Conservation (phyloP, 92 coral and sea anemone genomes). For the Blastomussa wellsi region DNA sequence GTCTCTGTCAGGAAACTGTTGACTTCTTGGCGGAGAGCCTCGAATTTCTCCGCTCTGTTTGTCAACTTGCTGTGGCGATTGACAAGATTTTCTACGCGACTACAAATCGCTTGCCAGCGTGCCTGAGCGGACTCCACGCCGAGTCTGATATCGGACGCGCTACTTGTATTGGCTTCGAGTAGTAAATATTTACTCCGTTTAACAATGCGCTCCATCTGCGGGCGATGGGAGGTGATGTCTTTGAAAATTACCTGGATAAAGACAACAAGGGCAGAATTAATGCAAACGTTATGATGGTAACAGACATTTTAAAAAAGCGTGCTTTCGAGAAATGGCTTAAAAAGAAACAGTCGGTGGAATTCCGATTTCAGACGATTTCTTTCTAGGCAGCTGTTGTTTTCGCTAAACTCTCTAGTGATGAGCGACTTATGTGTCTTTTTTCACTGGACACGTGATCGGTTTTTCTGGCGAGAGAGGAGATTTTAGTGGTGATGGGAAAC, state of each 20-base stretch:
- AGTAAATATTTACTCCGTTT: conserved; percentile 85
- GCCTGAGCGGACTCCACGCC: conserved; percentile 77
- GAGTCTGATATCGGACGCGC: conserved; percentile 63
- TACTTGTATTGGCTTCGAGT: conserved; percentile 56
- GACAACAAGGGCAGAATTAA: not conserved
- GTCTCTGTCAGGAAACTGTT: conserved; percentile 87
- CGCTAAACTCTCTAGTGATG: too few relatives aligned
- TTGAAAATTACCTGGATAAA: conserved; percentile 68
- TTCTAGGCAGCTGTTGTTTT: too few relatives aligned
- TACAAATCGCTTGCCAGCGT: conserved; percentile 76
- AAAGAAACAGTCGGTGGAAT: too few relatives aligned
- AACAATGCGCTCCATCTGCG: conserved; percentile 86
- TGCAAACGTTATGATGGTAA: not conserved
- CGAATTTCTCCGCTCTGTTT: conserved; percentile 74
- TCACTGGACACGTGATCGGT: not conserved
- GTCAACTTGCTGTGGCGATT: conserved; percentile 71
- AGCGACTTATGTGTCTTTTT: too few relatives aligned
- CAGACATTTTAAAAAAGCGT: not conserved
- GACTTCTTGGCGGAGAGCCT: conserved; percentile 76
- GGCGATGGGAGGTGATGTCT: conserved; percentile 71
- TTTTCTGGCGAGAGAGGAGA: not conserved
- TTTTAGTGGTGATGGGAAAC: not conserved
- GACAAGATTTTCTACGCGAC: conserved; percentile 66
- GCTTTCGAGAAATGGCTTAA: not conserved
- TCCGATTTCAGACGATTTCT: too few relatives aligned